phyloP scores from a whole-genome alignment of 2,888 invertebrate genomes.

The Escarpia spicata region DNA sequence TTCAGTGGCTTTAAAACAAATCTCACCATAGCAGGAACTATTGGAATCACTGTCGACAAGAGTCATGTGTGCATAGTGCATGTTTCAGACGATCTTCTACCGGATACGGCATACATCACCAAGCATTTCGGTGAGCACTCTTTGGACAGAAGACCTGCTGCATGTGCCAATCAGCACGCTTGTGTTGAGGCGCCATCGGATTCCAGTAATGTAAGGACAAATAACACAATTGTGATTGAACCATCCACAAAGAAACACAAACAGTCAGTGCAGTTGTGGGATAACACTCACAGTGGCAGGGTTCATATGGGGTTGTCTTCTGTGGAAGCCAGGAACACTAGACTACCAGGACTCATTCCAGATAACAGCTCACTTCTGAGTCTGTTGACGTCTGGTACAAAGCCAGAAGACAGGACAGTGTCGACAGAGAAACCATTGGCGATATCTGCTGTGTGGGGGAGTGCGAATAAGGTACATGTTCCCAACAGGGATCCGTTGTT shows the following conservation, averaged over 20 bases:
- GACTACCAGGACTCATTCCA: background rate
- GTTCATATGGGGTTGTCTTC: background rate
- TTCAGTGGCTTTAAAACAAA: background rate
- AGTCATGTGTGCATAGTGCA: conserved; percentile 4
- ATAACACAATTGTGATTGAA: conserved; percentile 4
- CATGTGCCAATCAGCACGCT: background rate
- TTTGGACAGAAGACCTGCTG: background rate
- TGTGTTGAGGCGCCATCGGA: background rate
- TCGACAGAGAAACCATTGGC: background rate
- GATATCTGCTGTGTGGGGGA: background rate
- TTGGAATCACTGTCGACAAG: background rate
- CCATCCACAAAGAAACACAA: background rate
- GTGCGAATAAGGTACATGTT: background rate
- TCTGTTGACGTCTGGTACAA: background rate
- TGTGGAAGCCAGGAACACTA: background rate
- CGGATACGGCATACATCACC: background rate
- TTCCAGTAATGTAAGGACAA: background rate
- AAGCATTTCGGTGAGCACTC: background rate
- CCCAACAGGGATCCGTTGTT: background rate
- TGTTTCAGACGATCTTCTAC: background rate
- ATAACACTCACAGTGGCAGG: background rate
- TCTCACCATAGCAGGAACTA: background rate
- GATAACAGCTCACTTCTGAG: background rate
- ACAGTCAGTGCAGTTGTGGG: background rate
- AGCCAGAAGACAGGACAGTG: background rate